Conservation (phyloP, 1,140 invertebrate genomes). For the Cardiocondyla obscurior region DNA sequence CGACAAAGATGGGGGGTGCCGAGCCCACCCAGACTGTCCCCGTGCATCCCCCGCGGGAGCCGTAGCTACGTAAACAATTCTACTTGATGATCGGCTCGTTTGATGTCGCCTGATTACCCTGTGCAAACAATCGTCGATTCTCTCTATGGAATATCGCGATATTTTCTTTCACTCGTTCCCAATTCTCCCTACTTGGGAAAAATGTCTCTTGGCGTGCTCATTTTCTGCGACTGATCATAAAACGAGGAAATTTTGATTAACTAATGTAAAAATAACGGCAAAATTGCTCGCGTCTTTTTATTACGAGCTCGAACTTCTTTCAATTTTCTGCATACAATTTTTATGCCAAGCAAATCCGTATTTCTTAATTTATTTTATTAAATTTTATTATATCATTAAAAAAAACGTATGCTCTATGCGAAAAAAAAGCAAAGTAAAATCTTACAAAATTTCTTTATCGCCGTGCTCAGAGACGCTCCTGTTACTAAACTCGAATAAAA, state of each 20-base stretch:
- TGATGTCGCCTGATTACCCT: slow-evolving; percentile 84
- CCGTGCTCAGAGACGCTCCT: not conserved
- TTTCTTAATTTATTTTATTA: not conserved
- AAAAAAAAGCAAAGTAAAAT: not conserved
- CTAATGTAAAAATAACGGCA: not conserved
- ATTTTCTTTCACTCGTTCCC: slow-evolving; percentile 39
- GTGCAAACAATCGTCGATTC: slow-evolving; percentile 83
- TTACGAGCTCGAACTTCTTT: not conserved
- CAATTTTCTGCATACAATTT: not conserved
- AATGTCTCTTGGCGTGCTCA: not conserved
- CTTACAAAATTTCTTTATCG: not conserved
- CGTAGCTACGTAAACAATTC: slow-evolving; percentile 82
- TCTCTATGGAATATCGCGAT: slow-evolving; percentile 71
- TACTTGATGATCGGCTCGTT: slow-evolving; percentile 84
- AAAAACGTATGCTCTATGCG: not conserved
- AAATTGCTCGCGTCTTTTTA: not conserved
- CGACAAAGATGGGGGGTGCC: slow-evolving; percentile 78
- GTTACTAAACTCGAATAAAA: slow-evolving; percentile 8
- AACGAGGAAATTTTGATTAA: not conserved
- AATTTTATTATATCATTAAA: slow-evolving; percentile 1
- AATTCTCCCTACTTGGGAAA: slow-evolving; percentile 16
- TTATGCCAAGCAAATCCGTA: not conserved
- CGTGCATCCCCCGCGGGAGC: slow-evolving; percentile 58
- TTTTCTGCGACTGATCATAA: not conserved
- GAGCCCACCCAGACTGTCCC: slow-evolving; percentile 64